Base-by-base conservation (phyloP, 2,888 invertebrate genomes). In the Automeris io region DNA sequence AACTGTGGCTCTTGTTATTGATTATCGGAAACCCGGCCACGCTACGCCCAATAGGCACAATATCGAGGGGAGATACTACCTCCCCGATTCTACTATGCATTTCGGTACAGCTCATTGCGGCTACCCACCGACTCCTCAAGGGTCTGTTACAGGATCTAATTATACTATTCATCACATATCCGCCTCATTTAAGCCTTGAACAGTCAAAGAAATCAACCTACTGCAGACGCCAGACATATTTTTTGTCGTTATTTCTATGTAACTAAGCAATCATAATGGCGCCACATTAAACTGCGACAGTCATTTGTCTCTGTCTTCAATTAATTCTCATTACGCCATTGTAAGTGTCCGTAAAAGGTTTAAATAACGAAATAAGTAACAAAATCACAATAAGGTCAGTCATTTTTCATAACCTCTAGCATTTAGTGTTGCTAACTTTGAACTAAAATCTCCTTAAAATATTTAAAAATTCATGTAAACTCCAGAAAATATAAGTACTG, bases 261-360 rank as follows among this genome's bases (percentile, higher is more conserved):
- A 21, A 23, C 32, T 37, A 23, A 32, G 33, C 24, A 38, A 38
- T 34, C 39, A 29, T 25, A 34, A 34, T 26, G 34, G 39, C 39
- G 39, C 39, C 39, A 55, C 57, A 51, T 48, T 33, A 25, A 51
- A 34, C 40, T 38, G 38, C 46, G 56, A 50, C 41, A 49, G 53
- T 42, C 53, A 62, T 64, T 60, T 55, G 54, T 56, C 54, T 55
- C 49, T 51, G 57, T 49, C 54, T 57, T 54, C 49, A 74, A 74
- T 78, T 74, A 74, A 72, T 69, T 59, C 61, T 61, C 59, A 72
- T 65, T 68, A 67, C 62, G 52, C 50, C 57, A 52, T 54, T 62
- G 61, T 51, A 43, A 46, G n/a, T 52, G 21, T 29, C 21, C 29
- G 37, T 34, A 45, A 46, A 44, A 37, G 41, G 33, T 43, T 36